phyloP scores from a whole-genome alignment of 2,888 invertebrate genomes.

The Theretra japonica region DNA sequence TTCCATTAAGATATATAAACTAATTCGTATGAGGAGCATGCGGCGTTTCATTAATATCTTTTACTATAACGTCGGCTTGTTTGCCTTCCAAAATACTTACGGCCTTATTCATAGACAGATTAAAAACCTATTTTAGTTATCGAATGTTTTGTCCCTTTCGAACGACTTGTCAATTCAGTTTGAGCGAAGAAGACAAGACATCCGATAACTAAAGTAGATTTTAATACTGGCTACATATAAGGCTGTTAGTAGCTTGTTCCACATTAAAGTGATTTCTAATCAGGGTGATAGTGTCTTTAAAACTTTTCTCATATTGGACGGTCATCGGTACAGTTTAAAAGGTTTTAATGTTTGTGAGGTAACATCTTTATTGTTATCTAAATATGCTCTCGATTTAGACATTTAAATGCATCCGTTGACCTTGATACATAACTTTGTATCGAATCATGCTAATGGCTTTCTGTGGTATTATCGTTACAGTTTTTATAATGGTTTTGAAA shows the following conservation, averaged over 20 bases:
- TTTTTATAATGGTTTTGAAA: not conserved
- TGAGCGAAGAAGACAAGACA: too few species aligned
- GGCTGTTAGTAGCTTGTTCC: constrained; percentile 57
- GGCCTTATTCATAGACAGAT: too few species aligned
- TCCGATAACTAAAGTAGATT: too few species aligned
- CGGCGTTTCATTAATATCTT: constrained; percentile 57
- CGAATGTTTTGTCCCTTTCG: too few species aligned
- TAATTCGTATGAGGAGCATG: constrained; percentile 55
- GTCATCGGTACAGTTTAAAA: constrained; percentile 30
- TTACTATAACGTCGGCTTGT: constrained; percentile 52
- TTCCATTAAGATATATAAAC: constrained; percentile 63
- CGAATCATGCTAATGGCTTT: constrained; percentile 7
- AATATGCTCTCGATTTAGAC: constrained; percentile 29
- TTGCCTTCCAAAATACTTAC: constrained; percentile 59
- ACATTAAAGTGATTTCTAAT: constrained; percentile 58
- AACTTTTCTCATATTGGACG: constrained; percentile 62
- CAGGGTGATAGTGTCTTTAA: constrained; percentile 64
- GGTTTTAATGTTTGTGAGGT: constrained; percentile 47
- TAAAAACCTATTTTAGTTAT: too few species aligned
- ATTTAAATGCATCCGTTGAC: constrained; percentile 32
- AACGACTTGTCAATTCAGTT: too few species aligned
- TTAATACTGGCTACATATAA: too few species aligned
- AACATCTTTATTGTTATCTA: constrained; percentile 30
- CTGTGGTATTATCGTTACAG: not conserved
- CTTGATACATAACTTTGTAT: constrained; percentile 24